Evolutionary conservation across 2,797 vertebrate species (phyloP), one percentile per base, ranked within the genome.

Genomic region (Pagetopsis macropterus): DNA sequence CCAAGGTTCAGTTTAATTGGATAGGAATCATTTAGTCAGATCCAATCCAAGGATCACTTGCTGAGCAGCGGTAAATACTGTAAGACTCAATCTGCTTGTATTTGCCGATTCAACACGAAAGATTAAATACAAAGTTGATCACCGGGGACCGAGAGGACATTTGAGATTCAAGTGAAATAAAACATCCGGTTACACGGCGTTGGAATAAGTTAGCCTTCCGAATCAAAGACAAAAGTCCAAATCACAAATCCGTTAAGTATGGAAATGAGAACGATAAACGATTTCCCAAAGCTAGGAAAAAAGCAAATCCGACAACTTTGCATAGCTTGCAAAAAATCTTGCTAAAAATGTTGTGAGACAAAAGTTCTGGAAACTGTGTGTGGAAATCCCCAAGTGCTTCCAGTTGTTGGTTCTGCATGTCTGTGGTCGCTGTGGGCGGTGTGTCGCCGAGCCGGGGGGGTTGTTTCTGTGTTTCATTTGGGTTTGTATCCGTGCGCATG

Each of bases 371-470:
- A 68, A 64, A 64, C 50, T 6, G 37, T 71, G 76, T 80, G 71
- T 83, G 52, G 15, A 82, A 79, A 67, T 84, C 76, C 71, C 51
- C 65, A 54, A 84, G 82, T 64, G 80, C 78, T 84, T 87, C 65
- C 69, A 72, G 59, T 85, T 84, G 74, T 54, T 59, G 52, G 15
- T 70, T 62, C 62, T 62, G 79, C 89, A 91, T 91, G 76, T 81
- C 81, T 92, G 91, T 82, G 90, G 89, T 88, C 12, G 13, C 85
- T 76, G 85, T 83, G 85, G 84, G 78, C 70, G 77, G 62, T 43
- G 72, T n/a, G 70, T 61, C 70, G 79, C 59, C 57, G 55, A 64
- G 17, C 33, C 2, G 23, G 60, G 27, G 17, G 60, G 66, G 40
- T 55, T 59, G 60, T 77, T 74, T 81, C 16, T 64, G 72, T 66